These are phyloP conservation scores for Oenanthe melanoleuca DNA, from an alignment of 2,113 vertebrate species.

Conservation along the genomic window DNA sequence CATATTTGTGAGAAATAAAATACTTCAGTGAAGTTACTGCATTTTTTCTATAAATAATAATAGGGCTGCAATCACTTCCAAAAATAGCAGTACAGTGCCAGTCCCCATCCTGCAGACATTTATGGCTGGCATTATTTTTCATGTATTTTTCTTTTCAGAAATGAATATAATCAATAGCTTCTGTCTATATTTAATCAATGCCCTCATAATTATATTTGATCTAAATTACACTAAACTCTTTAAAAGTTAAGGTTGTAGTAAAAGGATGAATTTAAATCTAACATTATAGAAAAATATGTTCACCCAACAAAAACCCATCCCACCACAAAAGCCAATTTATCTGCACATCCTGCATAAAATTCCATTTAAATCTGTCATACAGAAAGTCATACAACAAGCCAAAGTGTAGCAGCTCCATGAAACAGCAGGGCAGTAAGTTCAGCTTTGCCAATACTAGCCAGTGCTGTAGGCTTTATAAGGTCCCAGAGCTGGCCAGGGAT, in stretches of 20 bases:
- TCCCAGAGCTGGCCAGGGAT: background rate
- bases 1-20: background rate
- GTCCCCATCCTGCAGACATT: background rate
- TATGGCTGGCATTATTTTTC: background rate
- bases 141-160: background rate
- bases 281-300: background rate
- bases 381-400: background rate
- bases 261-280: background rate
- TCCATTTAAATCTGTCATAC: background rate
- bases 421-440: background rate
- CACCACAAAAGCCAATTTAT: background rate
- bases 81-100: background rate
- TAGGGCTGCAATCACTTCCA: background rate
- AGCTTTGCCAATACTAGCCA: background rate
- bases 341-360: background rate
- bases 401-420: background rate
- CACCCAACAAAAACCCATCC: background rate
- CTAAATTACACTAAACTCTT: background rate
- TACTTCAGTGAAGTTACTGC: background rate
- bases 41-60: background rate
- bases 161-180: background rate
- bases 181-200: background rate
- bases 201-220: background rate
- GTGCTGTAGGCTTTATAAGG: background rate
- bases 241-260: background rate